These are phyloP conservation scores for Limosa lapponica DNA, from an alignment of 2,797 vertebrate genomes.

Conservation along the genomic window DNA sequence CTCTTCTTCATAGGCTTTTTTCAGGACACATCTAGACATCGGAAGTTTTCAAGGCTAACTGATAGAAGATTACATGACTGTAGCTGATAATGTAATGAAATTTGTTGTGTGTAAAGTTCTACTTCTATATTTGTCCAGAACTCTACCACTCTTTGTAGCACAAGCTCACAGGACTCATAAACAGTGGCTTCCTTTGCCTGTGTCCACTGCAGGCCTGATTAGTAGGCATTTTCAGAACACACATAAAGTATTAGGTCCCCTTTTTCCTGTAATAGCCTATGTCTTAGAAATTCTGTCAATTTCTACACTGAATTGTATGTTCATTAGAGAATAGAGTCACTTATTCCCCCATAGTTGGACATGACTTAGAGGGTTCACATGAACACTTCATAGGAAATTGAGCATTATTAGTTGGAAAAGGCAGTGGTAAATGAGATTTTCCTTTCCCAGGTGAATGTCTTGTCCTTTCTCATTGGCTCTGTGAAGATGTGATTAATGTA, in stretches of 20 bases:
- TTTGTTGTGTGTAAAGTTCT: not conserved
- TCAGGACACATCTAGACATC: not conserved
- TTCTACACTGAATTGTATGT: not conserved
- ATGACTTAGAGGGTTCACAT: not conserved
- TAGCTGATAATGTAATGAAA: not conserved
- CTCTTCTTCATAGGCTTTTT: not conserved
- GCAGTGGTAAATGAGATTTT: not conserved
- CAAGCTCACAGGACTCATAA: not conserved
- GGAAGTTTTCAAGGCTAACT: not conserved
- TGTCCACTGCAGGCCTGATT: not conserved
- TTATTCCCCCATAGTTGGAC: not conserved
- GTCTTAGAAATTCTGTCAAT: not conserved
- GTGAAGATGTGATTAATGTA: not conserved
- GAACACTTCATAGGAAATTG: not conserved
- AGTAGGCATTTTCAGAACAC: not conserved
- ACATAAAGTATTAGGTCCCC: not conserved
- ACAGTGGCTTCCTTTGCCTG: not conserved
- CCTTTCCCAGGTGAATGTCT: not conserved
- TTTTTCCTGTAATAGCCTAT: not conserved
- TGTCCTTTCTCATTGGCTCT: not conserved
- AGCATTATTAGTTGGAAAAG: not conserved
- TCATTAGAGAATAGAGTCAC: not conserved
- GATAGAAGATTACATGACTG: not conserved
- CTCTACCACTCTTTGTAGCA: not conserved
- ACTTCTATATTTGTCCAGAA: not conserved